phyloP scores from a whole-genome alignment of 2,797 vertebrate species.

The Petrocephalus sullivani region DNA sequence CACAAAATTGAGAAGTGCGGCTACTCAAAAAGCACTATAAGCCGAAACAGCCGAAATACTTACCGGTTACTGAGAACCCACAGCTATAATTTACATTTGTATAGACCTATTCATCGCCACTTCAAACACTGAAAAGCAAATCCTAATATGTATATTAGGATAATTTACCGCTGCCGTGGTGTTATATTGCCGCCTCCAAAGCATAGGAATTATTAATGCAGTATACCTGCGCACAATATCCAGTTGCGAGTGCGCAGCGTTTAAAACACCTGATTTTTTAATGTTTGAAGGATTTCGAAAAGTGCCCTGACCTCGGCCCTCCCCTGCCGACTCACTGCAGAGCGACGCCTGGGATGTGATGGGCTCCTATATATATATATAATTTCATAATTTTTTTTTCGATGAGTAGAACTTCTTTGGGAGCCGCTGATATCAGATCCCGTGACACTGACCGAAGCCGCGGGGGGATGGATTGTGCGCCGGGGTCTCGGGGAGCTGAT shows the following conservation, averaged over 20 bases:
- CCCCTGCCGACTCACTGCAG: neutral
- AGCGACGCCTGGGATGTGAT: neutral
- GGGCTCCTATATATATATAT: conserved; percentile 37
- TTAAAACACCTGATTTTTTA: conserved; percentile 48
- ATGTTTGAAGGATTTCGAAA: conserved; percentile 38
- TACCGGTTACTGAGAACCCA: conserved; percentile 53
- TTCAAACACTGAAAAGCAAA: conserved; percentile 52
- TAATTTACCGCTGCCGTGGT: conserved; percentile 47
- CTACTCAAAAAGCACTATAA: conserved; percentile 39
- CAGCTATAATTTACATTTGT: conserved; percentile 55
- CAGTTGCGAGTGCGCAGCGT: conserved; percentile 33
- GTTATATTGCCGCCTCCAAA: conserved; percentile 56
- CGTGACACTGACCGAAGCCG: conserved; percentile 40
- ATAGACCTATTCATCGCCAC: conserved; percentile 55
- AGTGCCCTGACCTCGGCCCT: neutral
- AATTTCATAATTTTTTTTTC: neutral
- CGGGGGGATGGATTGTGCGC: conserved; percentile 53
- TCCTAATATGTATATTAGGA: conserved; percentile 54
- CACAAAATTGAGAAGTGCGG: conserved; percentile 51
- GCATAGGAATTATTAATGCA: conserved; percentile 49
- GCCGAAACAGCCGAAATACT: conserved; percentile 62
- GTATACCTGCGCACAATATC: conserved; percentile 46
- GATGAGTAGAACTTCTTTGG: conserved; percentile 46
- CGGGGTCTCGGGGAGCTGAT: conserved; percentile 47
- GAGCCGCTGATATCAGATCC: conserved; percentile 57